A percentile compares a stretch with the other conserved stretches of the same genome.
phyloP scores from a whole-genome alignment of 2,888 invertebrate species.

The Polydrusus pterygomalis region DNA sequence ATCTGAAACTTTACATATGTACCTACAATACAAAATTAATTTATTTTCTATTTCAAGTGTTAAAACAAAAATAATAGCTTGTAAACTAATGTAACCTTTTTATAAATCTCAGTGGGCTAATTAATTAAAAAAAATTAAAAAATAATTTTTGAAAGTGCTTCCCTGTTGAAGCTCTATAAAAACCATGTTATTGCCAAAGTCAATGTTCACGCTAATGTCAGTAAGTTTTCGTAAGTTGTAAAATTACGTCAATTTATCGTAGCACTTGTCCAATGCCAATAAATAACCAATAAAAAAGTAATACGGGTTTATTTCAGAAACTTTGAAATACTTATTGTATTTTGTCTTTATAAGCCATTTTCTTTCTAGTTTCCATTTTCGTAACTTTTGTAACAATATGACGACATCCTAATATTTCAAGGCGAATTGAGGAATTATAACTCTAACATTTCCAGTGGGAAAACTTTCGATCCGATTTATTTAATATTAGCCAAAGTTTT shows the following conservation, averaged over 20 bases:
- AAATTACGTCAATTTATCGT: conserved; percentile 24
- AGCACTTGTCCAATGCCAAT: conserved; percentile 25
- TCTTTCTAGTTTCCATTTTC: conserved; percentile 19
- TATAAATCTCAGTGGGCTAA: too few species aligned
- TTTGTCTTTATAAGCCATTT: conserved; percentile 29
- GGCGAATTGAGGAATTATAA: conserved; percentile 36
- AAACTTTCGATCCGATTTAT: conserved; percentile 9
- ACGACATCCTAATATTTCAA: conserved; percentile 40
- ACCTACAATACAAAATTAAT: too few species aligned
- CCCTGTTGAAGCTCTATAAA: neutral
- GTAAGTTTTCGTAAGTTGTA: neutral
- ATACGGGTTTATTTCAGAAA: conserved; percentile 21
- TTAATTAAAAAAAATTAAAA: too few species aligned
- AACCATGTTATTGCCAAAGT: neutral
- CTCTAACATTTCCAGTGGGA: conserved; percentile 18
- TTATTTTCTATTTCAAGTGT: too few species aligned
- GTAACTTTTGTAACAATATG: conserved; percentile 37
- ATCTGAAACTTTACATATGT: too few species aligned
- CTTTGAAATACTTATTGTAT: conserved; percentile 39
- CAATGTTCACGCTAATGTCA: neutral
- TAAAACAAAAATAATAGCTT: too few species aligned
- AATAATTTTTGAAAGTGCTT: too few species aligned
- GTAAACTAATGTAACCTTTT: too few species aligned
- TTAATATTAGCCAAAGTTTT: conserved; percentile 2
- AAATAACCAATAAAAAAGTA: conserved; percentile 27